A percentile compares a stretch with the other conserved stretches of the same genome.
Conservation (phyloP, 1,140 invertebrate genomes). For the Caenorhabditis remanei region DNA sequence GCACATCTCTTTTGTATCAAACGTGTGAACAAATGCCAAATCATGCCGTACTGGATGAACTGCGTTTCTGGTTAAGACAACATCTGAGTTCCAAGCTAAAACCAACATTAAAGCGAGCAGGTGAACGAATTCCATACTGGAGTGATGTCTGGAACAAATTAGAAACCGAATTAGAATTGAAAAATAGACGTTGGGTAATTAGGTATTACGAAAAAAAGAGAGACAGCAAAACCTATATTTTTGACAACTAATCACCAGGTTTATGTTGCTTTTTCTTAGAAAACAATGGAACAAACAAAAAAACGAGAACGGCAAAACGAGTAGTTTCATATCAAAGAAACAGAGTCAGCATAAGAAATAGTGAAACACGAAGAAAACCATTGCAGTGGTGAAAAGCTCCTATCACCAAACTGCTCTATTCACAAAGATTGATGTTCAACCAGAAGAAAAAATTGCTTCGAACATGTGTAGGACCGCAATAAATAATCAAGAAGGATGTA, state of each 20-base stretch:
- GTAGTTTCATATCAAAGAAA: neutral
- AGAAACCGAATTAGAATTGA: neutral
- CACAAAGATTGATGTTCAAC: slow-evolving; percentile 25
- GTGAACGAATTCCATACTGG: neutral
- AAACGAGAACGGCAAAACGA: neutral
- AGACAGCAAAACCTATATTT: neutral
- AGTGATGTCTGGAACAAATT: neutral
- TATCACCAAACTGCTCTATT: slow-evolving; percentile 39
- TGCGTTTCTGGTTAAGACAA: neutral
- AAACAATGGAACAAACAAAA: neutral
- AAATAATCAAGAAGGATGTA: slow-evolving; percentile 46
- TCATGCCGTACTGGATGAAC: slow-evolving; percentile 51
- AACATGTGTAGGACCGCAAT: slow-evolving; percentile 43
- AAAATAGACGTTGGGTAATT: slow-evolving; percentile 19
- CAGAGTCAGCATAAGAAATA: neutral
- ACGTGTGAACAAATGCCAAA: slow-evolving; percentile 56
- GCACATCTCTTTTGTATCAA: slow-evolving; percentile 54
- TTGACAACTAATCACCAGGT: slow-evolving; percentile 36
- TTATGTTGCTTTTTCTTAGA: neutral
- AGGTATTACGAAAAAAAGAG: neutral
- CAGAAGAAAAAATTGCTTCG: neutral
- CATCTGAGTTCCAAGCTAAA: slow-evolving; percentile 13
- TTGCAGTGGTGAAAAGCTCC: neutral
- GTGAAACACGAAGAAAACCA: neutral
- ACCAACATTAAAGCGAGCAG: neutral